phyloP scores from a whole-genome alignment of 2,113 vertebrate genomes.

The Anser cygnoides region DNA sequence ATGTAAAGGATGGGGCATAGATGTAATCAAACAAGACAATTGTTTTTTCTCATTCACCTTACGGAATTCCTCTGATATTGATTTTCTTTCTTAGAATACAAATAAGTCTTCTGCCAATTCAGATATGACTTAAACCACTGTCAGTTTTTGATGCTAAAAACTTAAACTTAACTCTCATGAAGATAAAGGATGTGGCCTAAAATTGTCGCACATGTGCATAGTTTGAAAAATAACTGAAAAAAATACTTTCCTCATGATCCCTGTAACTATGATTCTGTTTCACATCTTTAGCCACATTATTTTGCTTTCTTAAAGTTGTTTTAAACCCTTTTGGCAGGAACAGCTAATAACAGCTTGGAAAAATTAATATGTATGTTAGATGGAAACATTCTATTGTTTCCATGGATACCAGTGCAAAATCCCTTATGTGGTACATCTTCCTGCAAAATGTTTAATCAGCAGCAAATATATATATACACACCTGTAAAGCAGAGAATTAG shows the following conservation, averaged over 20 bases:
- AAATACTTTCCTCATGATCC: background rate
- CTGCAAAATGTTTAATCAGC: background rate
- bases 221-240: background rate
- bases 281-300: background rate
- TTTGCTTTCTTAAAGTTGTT: background rate
- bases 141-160: background rate
- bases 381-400: slow-evolving; percentile 38
- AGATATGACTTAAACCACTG: background rate
- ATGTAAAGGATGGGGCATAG: background rate
- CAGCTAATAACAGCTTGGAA: slow-evolving; percentile 10
- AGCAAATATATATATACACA: background rate
- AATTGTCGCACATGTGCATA: background rate
- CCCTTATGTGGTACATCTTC: background rate
- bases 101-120: background rate
- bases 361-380: slow-evolving; percentile 18
- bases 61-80: background rate
- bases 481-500: background rate
- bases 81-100: background rate
- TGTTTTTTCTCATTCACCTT: background rate
- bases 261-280: background rate
- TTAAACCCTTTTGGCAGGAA: slow-evolving; percentile 2
- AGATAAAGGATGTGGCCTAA: background rate
- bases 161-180: background rate
- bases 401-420: slow-evolving; percentile 38
- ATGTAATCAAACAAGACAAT: background rate